Evolutionary conservation across 2,888 invertebrate genomes (phyloP).

Genomic region (Lamellibrachia columna): DNA sequence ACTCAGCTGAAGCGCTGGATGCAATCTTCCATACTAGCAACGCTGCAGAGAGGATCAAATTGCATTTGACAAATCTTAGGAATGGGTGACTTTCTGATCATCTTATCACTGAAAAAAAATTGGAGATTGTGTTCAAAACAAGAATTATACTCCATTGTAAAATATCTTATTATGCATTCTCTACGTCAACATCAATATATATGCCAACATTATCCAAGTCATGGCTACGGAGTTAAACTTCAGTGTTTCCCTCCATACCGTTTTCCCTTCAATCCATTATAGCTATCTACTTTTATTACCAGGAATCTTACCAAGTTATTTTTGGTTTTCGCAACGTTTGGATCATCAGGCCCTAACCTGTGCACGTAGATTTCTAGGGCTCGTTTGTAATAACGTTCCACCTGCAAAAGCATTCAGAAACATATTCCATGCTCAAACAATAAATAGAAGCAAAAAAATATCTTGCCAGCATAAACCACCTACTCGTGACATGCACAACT

Average conservation of each 20-base stretch:
- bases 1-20: not conserved
- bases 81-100: not conserved
- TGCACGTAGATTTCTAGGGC: conserved; percentile 97
- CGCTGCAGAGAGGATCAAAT: not conserved
- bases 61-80: not conserved
- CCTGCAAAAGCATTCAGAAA: conserved; percentile 45
- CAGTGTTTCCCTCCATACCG: not conserved
- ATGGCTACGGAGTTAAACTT: not conserved
- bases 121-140: not conserved
- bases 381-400: conserved; percentile 84
- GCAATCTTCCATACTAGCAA: not conserved
- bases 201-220: not conserved
- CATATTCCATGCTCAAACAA: not conserved
- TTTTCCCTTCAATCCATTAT: not conserved
- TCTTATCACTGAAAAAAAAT: not conserved
- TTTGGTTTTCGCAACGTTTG: conserved; percentile 99
- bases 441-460: not conserved
- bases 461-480: not conserved
- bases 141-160: not conserved
- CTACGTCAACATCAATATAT: no score
- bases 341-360: conserved; percentile 87
- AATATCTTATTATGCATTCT: not conserved
- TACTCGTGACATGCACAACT: not conserved
- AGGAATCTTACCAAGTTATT: conserved; percentile 81
- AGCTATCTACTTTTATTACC: not conserved